Percentiles rank a stretch among this genome's conserved stretches.
phyloP scores from a whole-genome alignment of 1,140 invertebrate genomes.

The Drosophila pseudoananassae region DNA sequence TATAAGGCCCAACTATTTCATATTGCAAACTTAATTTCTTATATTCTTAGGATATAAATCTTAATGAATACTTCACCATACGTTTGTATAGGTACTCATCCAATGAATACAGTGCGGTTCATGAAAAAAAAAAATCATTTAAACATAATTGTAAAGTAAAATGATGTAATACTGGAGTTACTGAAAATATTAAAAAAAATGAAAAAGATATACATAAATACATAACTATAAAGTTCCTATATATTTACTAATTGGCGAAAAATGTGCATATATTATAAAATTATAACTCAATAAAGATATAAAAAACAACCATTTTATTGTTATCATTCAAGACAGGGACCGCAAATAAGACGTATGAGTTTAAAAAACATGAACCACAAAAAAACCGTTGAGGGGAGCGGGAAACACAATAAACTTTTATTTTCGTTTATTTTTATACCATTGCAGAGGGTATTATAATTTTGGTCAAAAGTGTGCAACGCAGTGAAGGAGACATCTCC shows the following conservation, averaged over 20 bases:
- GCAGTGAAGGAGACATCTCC: too few relatives aligned
- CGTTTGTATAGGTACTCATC: neutral
- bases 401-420: too few relatives aligned
- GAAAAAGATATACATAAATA: slow-evolving; percentile 46
- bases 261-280: slow-evolving; percentile 79
- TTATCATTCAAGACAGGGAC: neutral
- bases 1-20: neutral
- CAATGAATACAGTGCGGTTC: neutral
- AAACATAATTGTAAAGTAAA: slow-evolving; percentile 30
- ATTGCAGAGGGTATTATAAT: too few relatives aligned
- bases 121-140: slow-evolving; percentile 3
- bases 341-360: too few relatives aligned
- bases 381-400: too few relatives aligned
- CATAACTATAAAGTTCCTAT: slow-evolving; percentile 76
- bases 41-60: neutral
- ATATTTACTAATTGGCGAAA: slow-evolving; percentile 71
- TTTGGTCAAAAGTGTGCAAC: too few relatives aligned
- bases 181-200: slow-evolving; percentile 40
- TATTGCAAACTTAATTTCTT: neutral
- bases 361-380: too few relatives aligned
- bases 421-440: too few relatives aligned
- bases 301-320: neutral
- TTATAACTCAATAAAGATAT: slow-evolving; percentile 68
- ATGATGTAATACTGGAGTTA: slow-evolving; percentile 59
- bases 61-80: neutral